Percentiles rank a stretch among this genome's conserved stretches.
Conservation (phyloP, 2,888 invertebrate species). For the Drosophila lutescens region DNA sequence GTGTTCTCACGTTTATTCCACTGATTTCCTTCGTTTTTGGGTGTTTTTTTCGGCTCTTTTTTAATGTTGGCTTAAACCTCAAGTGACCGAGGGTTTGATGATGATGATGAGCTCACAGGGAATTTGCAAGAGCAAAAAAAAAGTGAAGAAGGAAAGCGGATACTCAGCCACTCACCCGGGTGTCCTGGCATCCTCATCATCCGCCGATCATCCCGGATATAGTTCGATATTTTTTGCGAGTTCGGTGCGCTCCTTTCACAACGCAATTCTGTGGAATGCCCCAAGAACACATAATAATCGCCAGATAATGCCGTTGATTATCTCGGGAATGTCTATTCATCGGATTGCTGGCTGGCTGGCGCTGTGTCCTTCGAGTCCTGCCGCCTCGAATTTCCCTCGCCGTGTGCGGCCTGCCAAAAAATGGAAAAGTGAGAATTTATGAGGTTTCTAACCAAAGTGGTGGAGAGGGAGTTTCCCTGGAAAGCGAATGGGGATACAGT, state of each 20-base stretch:
- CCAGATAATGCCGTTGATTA: slow-evolving; percentile 72
- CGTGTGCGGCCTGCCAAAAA: slow-evolving; percentile 60
- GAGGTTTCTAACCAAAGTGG: slow-evolving; percentile 27
- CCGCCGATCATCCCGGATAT: slow-evolving; percentile 75
- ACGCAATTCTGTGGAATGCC: slow-evolving; percentile 73
- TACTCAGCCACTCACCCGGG: slow-evolving; percentile 70
- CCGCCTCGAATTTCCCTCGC: slow-evolving; percentile 69
- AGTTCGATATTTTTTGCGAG: slow-evolving; percentile 64
- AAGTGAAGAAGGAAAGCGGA: slow-evolving; percentile 62
- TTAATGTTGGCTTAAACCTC: slow-evolving; percentile 69
- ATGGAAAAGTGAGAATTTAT: slow-evolving; percentile 48
- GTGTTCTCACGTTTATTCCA: slow-evolving; percentile 66
- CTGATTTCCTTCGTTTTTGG: slow-evolving; percentile 27
- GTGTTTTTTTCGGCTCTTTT: slow-evolving; percentile 58
- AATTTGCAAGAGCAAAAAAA: slow-evolving; percentile 49
- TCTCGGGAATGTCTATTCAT: slow-evolving; percentile 69
- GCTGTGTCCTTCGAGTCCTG: slow-evolving; percentile 66
- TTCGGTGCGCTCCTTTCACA: slow-evolving; percentile 50
- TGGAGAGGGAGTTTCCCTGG: slow-evolving; percentile 16
- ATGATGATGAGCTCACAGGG: slow-evolving; percentile 46
- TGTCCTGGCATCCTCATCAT: slow-evolving; percentile 68
- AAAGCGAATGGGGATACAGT: slow-evolving; percentile 45
- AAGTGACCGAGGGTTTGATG: slow-evolving; percentile 75
- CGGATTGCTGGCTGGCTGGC: slow-evolving; percentile 48
- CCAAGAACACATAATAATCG: slow-evolving; percentile 69